Base-by-base conservation (phyloP, 2,113 vertebrate species). In the Periophthalmodon schlosseri region DNA sequence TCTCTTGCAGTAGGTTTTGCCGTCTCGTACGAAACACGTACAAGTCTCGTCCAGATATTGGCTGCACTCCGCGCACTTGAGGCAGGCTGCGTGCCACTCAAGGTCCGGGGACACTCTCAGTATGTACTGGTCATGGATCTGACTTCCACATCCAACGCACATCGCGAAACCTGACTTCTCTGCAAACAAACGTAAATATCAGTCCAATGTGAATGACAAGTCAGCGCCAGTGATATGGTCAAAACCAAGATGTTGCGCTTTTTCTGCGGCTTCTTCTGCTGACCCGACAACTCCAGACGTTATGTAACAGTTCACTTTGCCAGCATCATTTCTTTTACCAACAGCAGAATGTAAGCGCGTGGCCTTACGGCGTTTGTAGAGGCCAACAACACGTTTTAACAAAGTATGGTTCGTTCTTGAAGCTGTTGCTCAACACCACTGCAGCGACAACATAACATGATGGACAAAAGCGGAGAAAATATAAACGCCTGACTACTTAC, bases 11-110 rank as follows among this genome's bases (percentile, higher is more conserved):
- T 99, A 98, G 39, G 96, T 96, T 88, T 96, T 98, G 71, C 97
- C 97, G 83, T 99, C 96, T 69, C 96, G 93, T 84, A 99, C 95
- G 88, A 99, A 99, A 89, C 97, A 99, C 79, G 97, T 98, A 94
- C 96, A 96, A 47, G 94, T 96, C 93, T 98, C 97, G 39, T 99
- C 96, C 90, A 99, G 92, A 86, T 95, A 96, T 85, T 97, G 96
- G 87, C 95, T 96, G 91, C 97, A 99, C 88, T 98, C 96, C 4
- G 96, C 95, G 67, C 97, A 99, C 93, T 97, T 97, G 77, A 99
- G 95, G 86, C 97, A 99, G 84, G 96, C 96, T 64, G 96, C 96
- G 57, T 99, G 97, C 97, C 97, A 99, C 91, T 97, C 96, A 85
- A 99, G 93, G 91, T 99, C 97, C 57, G 97, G 97, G 69, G 95